Percentiles rank a stretch among this genome's conserved stretches.
phyloP scores from a whole-genome alignment of 2,113 vertebrate species.

The Rafetus swinhoei region DNA sequence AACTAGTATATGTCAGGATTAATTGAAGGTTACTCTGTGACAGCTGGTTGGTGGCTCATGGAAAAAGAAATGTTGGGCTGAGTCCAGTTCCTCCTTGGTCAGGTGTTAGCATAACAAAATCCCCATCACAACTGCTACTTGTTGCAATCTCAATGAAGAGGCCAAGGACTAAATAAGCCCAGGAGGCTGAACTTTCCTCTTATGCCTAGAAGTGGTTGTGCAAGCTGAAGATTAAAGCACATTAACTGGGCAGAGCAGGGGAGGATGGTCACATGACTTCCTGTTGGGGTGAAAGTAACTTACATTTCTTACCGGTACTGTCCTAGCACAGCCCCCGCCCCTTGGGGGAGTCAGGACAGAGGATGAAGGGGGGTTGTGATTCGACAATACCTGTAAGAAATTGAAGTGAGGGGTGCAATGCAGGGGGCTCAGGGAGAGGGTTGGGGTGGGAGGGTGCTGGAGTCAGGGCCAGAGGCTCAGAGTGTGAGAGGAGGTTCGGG shows the following conservation, averaged over 20 bases:
- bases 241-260: neutral
- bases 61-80: conserved; percentile 29
- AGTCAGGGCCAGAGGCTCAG: too few species aligned
- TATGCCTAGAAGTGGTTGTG: neutral
- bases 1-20: neutral
- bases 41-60: conserved; percentile 45
- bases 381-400: too few species aligned
- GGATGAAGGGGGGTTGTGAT: too few species aligned
- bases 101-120: neutral
- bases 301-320: too few species aligned
- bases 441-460: too few species aligned
- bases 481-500: too few species aligned
- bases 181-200: neutral
- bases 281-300: neutral
- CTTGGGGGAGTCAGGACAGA: too few species aligned
- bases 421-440: too few species aligned
- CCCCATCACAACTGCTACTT: neutral
- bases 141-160: conserved; percentile 12
- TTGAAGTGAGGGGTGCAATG: too few species aligned
- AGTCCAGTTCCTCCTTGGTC: conserved; percentile 32
- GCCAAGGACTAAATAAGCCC: neutral
- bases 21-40: conserved; percentile 23
- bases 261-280: neutral
- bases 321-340: too few species aligned
- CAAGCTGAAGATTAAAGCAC: conserved; percentile 15